Conservation (phyloP, 2,888 invertebrate genomes). For the Chirona hameri region DNA sequence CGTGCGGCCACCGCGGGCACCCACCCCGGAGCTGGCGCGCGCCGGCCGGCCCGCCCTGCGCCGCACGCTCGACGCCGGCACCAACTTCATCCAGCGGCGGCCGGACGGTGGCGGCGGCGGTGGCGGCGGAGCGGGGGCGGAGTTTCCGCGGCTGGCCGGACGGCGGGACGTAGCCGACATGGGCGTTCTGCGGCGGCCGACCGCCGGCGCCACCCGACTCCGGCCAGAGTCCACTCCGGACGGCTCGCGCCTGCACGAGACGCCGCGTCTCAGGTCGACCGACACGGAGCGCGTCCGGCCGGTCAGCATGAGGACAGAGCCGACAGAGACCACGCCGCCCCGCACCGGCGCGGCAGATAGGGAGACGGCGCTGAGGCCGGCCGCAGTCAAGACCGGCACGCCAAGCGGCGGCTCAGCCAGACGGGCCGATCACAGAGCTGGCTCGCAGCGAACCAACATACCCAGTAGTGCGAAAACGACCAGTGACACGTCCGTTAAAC, state of each 20-base stretch:
- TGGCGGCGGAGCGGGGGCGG: neutral
- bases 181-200: neutral
- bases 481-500: neutral
- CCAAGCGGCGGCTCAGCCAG: neutral
- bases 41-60: conserved; percentile 35
- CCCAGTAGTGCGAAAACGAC: neutral
- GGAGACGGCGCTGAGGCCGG: too few relatives aligned
- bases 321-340: neutral
- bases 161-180: neutral
- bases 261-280: conserved; percentile 29
- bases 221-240: conserved; percentile 30
- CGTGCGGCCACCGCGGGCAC: conserved; percentile 35
- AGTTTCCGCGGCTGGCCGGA: neutral
- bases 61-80: conserved; percentile 33
- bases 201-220: conserved; percentile 27
- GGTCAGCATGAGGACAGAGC: neutral
- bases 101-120: conserved; percentile 31
- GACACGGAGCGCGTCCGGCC: neutral
- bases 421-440: neutral
- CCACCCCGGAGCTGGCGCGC: conserved; percentile 38
- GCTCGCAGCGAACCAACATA: neutral
- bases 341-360: neutral
- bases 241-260: conserved; percentile 29
- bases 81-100: conserved; percentile 32
- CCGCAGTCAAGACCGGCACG: too few relatives aligned